phyloP scores from a whole-genome alignment of 1,140 invertebrate species.

The Gonatopus flavifemur region DNA sequence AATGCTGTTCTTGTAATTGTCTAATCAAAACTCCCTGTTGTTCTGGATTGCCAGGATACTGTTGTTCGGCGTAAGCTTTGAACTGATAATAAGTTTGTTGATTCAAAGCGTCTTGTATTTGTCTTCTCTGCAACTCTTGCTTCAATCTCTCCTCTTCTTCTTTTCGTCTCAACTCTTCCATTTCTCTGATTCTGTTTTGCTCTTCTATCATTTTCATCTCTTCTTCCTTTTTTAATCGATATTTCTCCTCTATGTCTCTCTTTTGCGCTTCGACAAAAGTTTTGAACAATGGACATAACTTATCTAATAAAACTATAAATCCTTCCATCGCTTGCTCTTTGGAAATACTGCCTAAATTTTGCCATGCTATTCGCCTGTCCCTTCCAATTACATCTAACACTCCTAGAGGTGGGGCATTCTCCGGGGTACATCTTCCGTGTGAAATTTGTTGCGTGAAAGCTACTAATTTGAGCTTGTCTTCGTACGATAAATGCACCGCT shows the following conservation, averaged over 20 bases:
- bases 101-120: conserved; percentile 95
- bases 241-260: conserved; percentile 79
- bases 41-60: conserved; percentile 89
- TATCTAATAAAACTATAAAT: conserved; percentile 87
- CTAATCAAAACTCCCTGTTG: conserved; percentile 91
- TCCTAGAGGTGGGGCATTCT: conserved; percentile 81
- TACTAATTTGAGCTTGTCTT: conserved; percentile 88
- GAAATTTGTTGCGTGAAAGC: conserved; percentile 90
- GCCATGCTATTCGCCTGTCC: conserved; percentile 92
- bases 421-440: conserved; percentile 77
- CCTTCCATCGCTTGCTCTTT: conserved; percentile 86
- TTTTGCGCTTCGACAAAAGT: conserved; percentile 90
- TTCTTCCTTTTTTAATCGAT: conserved; percentile 60
- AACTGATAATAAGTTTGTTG: conserved; percentile 96
- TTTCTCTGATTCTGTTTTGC: conserved; percentile 58
- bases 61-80: conserved; percentile 91
- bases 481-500: conserved; percentile 90
- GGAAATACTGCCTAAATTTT: conserved; percentile 82
- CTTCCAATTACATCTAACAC: conserved; percentile 94
- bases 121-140: conserved; percentile 67
- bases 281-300: conserved; percentile 84
- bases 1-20: conserved; percentile 96
- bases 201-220: conserved; percentile 59
- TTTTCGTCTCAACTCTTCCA: conserved; percentile 66
- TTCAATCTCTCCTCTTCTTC: conserved; percentile 63